A percentile compares a stretch with the other conserved stretches of the same genome.
Conservation (phyloP, 2,113 vertebrate genomes). For the Tetrao urogallus region DNA sequence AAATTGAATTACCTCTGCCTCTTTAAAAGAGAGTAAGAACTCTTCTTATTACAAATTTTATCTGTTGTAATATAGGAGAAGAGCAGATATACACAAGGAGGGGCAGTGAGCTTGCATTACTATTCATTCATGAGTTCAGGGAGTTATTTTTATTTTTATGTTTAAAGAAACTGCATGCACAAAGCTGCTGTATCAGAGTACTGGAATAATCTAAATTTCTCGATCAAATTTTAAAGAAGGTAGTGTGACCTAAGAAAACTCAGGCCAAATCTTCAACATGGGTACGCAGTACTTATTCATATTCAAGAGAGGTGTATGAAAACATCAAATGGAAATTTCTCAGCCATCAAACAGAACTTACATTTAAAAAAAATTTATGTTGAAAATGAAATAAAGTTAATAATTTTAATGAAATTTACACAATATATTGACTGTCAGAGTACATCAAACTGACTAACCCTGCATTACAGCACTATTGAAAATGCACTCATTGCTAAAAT, state of each 20-base stretch:
- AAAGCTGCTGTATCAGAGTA: neutral
- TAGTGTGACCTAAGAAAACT: neutral
- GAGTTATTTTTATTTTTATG: neutral
- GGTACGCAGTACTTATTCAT: neutral
- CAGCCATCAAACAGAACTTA: neutral
- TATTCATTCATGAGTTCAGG: neutral
- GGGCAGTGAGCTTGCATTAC: neutral
- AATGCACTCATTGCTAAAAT: neutral
- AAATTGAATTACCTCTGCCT: neutral
- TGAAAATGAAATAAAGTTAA: neutral
- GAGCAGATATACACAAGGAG: neutral
- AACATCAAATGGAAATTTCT: neutral
- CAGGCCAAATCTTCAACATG: neutral
- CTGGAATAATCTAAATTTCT: neutral
- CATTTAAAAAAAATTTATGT: neutral
- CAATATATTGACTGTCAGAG: neutral
- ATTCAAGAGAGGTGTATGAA: neutral
- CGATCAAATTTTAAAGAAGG: neutral
- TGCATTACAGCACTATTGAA: neutral
- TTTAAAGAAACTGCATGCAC: neutral
- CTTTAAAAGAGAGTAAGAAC: neutral
- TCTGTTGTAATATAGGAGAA: neutral
- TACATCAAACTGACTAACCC: neutral
- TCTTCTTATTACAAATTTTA: neutral
- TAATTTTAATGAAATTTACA: neutral